A percentile compares a stretch with the other conserved stretches of the same genome.
Conservation (phyloP, 1,140 invertebrate species). For the Grapholita molesta region DNA sequence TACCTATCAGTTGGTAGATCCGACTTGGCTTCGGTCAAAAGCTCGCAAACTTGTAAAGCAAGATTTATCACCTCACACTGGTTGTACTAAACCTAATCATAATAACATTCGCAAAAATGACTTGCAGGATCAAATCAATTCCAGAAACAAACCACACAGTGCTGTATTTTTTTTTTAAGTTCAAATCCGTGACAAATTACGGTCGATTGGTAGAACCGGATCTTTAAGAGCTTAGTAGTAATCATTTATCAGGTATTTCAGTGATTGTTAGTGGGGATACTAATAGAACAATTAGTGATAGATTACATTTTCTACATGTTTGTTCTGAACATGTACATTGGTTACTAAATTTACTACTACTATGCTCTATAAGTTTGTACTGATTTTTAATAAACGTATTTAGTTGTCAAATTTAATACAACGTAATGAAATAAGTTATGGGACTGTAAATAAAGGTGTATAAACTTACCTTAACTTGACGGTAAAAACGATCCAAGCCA, state of each 20-base stretch:
- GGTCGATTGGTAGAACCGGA: background rate
- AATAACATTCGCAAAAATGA: background rate
- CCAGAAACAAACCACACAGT: no score
- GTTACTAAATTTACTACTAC: no score
- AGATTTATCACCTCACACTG: background rate
- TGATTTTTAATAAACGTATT: background rate
- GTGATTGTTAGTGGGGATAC: no score
- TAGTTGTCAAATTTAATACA: background rate
- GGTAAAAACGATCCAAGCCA: slow-evolving; percentile 68
- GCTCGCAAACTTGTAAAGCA: background rate
- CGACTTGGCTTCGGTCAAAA: background rate
- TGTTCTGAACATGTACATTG: no score
- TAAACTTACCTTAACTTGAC: slow-evolving; percentile 57
- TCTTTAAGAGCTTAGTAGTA: background rate
- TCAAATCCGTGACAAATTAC: no score
- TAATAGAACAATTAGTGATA: no score
- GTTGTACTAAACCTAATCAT: background rate
- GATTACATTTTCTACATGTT: no score
- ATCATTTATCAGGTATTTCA: background rate
- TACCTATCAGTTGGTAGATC: background rate
- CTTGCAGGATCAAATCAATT: no score
- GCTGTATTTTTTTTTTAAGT: no score
- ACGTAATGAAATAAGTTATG: background rate
- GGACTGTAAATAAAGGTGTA: background rate
- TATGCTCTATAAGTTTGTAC: no score